Conservation (phyloP, 2,888 invertebrate species). For the Perdita meconis region DNA sequence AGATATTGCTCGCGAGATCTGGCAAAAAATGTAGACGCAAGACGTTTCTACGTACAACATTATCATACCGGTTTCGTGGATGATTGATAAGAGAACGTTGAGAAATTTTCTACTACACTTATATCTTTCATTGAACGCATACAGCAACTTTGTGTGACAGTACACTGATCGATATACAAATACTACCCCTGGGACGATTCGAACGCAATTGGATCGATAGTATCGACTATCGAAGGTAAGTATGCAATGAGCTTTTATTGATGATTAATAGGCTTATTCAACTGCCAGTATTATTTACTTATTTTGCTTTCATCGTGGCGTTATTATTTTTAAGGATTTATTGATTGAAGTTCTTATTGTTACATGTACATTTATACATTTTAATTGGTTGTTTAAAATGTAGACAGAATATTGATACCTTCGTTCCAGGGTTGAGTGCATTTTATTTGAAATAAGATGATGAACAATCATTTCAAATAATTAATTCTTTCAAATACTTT, state of each 20-base stretch:
- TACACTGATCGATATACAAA: background rate
- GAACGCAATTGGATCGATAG: background rate
- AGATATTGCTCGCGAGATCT: conserved; percentile 2
- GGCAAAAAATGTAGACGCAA: background rate
- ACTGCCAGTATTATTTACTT: background rate
- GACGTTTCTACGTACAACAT: conserved; percentile 3
- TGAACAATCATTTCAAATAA: too few relatives aligned
- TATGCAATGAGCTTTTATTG: background rate
- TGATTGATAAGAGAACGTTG: conserved; percentile 19
- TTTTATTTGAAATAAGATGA: too few relatives aligned
- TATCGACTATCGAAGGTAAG: background rate
- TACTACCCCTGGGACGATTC: background rate
- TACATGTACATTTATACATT: too few relatives aligned
- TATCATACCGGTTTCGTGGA: conserved; percentile 32
- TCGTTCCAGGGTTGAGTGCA: too few relatives aligned
- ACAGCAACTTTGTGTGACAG: conserved; percentile 7
- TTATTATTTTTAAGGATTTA: background rate
- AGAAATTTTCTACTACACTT: background rate
- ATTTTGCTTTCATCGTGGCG: background rate
- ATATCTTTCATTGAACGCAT: background rate
- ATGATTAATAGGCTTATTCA: conserved; percentile 5
- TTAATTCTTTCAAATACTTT: too few relatives aligned
- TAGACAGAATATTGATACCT: too few relatives aligned
- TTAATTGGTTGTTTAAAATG: too few relatives aligned
- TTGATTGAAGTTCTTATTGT: background rate